phyloP scores from a whole-genome alignment of 2,797 vertebrate genomes.

The Chelonia mydas region DNA sequence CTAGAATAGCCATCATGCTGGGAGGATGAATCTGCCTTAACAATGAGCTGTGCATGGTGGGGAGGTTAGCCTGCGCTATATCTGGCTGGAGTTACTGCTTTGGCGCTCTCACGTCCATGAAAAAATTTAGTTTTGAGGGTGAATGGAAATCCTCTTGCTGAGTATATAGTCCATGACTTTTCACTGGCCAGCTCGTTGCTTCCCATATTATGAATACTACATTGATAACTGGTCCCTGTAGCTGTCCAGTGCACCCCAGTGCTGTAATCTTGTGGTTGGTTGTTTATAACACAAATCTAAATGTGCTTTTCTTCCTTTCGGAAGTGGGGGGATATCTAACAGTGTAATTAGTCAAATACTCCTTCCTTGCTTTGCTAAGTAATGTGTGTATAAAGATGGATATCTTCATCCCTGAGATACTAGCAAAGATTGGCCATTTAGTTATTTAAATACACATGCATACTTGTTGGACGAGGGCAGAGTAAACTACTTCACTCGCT shows the following conservation, averaged over 20 bases:
- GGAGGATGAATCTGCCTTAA: not conserved
- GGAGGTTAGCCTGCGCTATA: not conserved
- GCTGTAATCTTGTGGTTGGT: accelerated
- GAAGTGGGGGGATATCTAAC: accelerated
- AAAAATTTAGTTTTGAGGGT: accelerated
- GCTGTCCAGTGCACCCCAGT: accelerated
- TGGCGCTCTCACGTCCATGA: not conserved
- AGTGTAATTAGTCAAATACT: accelerated
- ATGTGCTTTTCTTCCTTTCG: not conserved
- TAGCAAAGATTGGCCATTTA: accelerated
- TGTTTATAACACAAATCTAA: not conserved
- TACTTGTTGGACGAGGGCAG: not conserved
- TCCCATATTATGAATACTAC: not conserved
- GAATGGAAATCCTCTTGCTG: accelerated
- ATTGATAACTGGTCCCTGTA: accelerated
- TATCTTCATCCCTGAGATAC: not conserved
- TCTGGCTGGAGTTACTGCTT: not conserved
- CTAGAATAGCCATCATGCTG: accelerated
- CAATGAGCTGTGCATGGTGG: accelerated
- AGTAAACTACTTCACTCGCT: not conserved
- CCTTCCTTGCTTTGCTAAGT: not conserved
- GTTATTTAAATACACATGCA: accelerated
- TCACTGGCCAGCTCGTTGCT: accelerated
- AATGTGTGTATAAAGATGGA: accelerated
- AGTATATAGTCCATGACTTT: accelerated